phyloP scores from a whole-genome alignment of 2,888 invertebrate genomes.

The Acrocyrtus sp. region DNA sequence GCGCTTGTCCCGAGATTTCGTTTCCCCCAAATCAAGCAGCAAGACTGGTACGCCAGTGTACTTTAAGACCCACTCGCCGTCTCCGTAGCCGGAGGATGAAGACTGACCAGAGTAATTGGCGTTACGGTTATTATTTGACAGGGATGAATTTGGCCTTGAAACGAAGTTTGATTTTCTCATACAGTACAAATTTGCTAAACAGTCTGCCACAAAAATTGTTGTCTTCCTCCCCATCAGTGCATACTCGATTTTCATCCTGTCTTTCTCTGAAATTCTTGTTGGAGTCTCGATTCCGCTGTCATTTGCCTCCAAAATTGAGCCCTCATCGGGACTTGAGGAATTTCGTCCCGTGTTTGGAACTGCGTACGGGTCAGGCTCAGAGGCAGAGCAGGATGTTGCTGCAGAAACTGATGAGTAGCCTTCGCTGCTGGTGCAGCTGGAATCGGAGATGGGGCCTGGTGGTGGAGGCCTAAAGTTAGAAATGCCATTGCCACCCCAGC shows the following conservation, averaged over 20 bases:
- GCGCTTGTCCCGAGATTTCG: constrained; percentile 75
- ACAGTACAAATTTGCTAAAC: constrained; percentile 78
- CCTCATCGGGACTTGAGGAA: constrained; percentile 46
- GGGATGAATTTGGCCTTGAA: constrained; percentile 55
- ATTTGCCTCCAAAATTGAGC: constrained; percentile 48
- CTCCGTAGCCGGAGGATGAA: constrained; percentile 62
- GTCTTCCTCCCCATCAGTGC: constrained; percentile 82
- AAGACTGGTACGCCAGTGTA: constrained; percentile 84
- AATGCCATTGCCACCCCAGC: constrained; percentile 18
- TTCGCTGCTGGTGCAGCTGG: constrained; percentile 56
- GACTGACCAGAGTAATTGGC: constrained; percentile 38
- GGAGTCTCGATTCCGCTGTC: constrained; percentile 50
- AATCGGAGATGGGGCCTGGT: constrained; percentile 56
- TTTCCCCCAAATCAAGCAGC: constrained; percentile 80
- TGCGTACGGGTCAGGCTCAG: constrained; percentile 53
- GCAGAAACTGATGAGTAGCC: constrained; percentile 56
- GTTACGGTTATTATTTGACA: constrained; percentile 41
- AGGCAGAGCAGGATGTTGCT: constrained; percentile 44
- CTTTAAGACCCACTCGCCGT: constrained; percentile 74
- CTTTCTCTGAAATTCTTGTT: constrained; percentile 69
- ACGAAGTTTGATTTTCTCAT: constrained; percentile 67
- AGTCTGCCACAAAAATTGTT: constrained; percentile 80
- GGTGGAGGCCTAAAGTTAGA: too few species aligned
- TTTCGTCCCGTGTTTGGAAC: constrained; percentile 35
- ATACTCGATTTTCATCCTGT: constrained; percentile 77